A percentile compares a stretch with the other conserved stretches of the same genome.
Evolutionary conservation across 2,888 invertebrate genomes (phyloP).

Genomic region (Clepsis dumicolana): DNA sequence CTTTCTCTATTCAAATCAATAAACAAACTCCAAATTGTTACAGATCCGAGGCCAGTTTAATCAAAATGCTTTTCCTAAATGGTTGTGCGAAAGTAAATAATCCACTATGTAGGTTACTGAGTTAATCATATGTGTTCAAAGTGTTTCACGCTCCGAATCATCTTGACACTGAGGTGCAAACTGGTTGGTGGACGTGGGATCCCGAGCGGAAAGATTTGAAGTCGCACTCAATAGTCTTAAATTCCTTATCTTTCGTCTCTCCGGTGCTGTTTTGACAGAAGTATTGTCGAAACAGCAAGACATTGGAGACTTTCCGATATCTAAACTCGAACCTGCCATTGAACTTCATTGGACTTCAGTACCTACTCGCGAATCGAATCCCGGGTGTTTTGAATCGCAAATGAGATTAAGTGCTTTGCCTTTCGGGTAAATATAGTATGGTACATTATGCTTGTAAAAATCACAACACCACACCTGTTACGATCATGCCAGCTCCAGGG

Average conservation of each 20-base stretch:
- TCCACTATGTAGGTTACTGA: constrained; percentile 28
- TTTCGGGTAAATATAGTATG: background rate
- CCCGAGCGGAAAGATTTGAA: background rate
- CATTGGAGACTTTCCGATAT: background rate
- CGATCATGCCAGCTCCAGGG: background rate
- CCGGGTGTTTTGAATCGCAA: too few species aligned
- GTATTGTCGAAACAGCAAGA: background rate
- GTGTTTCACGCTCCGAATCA: constrained; percentile 23
- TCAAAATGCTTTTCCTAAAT: constrained; percentile 12
- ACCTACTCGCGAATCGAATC: too few species aligned
- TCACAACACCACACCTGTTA: too few species aligned
- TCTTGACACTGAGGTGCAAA: constrained; percentile 24
- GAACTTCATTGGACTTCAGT: too few species aligned
- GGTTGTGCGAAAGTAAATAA: constrained; percentile 19
- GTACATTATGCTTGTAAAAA: background rate
- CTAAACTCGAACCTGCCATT: too few species aligned
- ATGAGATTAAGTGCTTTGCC: too few species aligned
- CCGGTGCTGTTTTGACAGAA: background rate
- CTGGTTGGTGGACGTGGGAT: background rate
- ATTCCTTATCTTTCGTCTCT: background rate
- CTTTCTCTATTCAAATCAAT: constrained; percentile 38
- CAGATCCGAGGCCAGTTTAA: constrained; percentile 23
- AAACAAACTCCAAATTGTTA: constrained; percentile 16
- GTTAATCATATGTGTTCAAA: constrained; percentile 30
- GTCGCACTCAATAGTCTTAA: background rate